Percentiles rank a stretch among this genome's conserved stretches.
phyloP scores from a whole-genome alignment of 2,797 vertebrate genomes.

The Pteropus rufus region DNA sequence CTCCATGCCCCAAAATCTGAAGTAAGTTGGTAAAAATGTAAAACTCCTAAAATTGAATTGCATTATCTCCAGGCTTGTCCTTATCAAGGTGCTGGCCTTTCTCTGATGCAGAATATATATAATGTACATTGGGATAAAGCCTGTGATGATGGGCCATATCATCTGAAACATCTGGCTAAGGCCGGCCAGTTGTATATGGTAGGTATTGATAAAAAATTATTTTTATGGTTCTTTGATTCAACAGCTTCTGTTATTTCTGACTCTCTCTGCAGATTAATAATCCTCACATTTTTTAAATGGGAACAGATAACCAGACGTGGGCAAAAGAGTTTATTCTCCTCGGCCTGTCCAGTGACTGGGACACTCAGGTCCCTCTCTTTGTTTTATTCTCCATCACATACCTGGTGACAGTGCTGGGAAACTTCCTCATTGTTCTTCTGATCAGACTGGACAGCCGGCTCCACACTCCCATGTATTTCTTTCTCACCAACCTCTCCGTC shows the following conservation, averaged over 20 bases:
- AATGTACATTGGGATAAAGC: not conserved
- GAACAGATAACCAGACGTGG: conserved; percentile 16
- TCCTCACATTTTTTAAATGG: not conserved
- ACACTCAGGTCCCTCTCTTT: conserved; percentile 40
- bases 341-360: conserved; percentile 34
- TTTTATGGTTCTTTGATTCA: not conserved
- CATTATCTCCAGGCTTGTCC: not conserved
- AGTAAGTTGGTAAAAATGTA: not conserved
- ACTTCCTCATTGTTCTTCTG: conserved; percentile 51
- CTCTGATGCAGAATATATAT: not conserved
- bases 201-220: not conserved
- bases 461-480: conserved; percentile 73
- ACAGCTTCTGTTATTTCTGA: not conserved
- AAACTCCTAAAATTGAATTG: not conserved
- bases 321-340: conserved; percentile 63
- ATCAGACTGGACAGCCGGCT: conserved; percentile 53
- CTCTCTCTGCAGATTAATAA: conserved; percentile 1
- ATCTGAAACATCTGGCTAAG: not conserved
- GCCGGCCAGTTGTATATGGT: rapidly evolving
- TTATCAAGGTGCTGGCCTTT: not conserved
- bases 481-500: conserved; percentile 62
- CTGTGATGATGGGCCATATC: not conserved
- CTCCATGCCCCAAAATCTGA: not conserved
- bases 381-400: conserved; percentile 40
- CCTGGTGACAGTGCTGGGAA: conserved; percentile 50